Evolutionary conservation across 2,797 vertebrate genomes (phyloP), one percentile per base, ranked within the genome.

Genomic region (Schizopygopsis malacanthus): DNA sequence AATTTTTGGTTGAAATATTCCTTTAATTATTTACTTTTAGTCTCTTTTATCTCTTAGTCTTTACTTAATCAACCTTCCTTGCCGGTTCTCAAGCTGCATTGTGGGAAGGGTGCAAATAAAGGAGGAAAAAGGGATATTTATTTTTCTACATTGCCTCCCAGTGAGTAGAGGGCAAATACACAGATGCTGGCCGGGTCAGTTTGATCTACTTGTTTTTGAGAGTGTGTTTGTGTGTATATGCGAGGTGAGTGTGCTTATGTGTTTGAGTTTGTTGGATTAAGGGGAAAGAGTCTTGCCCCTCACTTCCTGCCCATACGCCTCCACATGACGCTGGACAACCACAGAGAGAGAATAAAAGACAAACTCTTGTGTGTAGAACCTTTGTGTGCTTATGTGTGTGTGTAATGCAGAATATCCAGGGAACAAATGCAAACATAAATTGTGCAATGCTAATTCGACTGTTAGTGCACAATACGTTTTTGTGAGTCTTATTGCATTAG

Each of bases 241-340:
- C 1, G 37, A 47, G 37, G 71, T 79, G 45, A 50, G 20, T 65
- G 50, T 78, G 69, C 84, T 76, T 86, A 54, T 81, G 77, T 81
- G 82, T 77, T 56, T 65, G 67, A 76, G 59, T 80, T 45, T 86
- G 52, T 87, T 78, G 18, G 28, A 59, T 45, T 25, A 59, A 83
- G 25, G 78, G 54, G 72, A 80, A 63, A 22, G 7, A 45, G 56
- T 84, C 65, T 43, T 73, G 76, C 20, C 67, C 56, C 25, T 52
- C 33, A 47, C 63, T 76, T 90, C 85, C 41, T 86, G 79, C 47
- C 37, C 67, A 78, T 41, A 37, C 3, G 67, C 88, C 88, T 91
- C 25, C 88, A 16, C 47, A 41, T 75, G 56, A 87, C 83, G 80
- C 50, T 82, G 73, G 86, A n/a, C 9, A n/a, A 85, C 75, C 85